phyloP scores from a whole-genome alignment of 2,113 vertebrate genomes.

The Pterocles gutturalis region DNA sequence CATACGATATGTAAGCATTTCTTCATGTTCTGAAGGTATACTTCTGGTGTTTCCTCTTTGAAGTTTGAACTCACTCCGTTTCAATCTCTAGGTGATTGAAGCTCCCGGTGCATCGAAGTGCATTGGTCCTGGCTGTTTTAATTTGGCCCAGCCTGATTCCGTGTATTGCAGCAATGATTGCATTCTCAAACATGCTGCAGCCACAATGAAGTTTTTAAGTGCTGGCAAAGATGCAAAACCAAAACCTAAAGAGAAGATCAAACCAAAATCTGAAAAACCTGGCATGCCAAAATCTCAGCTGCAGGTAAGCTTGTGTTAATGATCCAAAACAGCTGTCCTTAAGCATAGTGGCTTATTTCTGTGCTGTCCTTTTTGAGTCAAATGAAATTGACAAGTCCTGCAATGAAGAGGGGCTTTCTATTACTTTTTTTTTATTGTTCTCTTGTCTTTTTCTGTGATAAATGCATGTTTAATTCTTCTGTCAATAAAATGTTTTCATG shows the following conservation, averaged over 20 bases:
- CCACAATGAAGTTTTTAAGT: slow-evolving; percentile 89
- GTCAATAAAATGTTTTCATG: not conserved
- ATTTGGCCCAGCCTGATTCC: slow-evolving; percentile 86
- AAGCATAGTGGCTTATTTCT: not conserved
- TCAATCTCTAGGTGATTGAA: slow-evolving; percentile 77
- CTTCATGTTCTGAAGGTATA: rapidly evolving
- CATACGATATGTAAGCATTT: not conserved
- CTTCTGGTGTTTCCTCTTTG: not conserved
- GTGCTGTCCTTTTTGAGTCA: not conserved
- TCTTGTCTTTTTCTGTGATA: not conserved
- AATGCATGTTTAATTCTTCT: not conserved
- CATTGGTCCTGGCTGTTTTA: slow-evolving; percentile 89
- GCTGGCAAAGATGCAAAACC: slow-evolving; percentile 83
- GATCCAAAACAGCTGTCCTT: not conserved
- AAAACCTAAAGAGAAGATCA: slow-evolving; percentile 78
- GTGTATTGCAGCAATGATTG: slow-evolving; percentile 96
- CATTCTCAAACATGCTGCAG: slow-evolving; percentile 92
- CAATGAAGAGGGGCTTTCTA: not conserved
- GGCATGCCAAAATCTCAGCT: slow-evolving; percentile 62
- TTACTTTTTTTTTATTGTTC: not conserved
- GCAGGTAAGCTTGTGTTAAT: slow-evolving; percentile 77
- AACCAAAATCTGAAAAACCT: slow-evolving; percentile 77
- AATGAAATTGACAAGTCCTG: not conserved
- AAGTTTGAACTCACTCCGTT: not conserved
- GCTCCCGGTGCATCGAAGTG: slow-evolving; percentile 79